phyloP scores from a whole-genome alignment of 2,888 invertebrate species.

The Oegoconia quadripuncta region DNA sequence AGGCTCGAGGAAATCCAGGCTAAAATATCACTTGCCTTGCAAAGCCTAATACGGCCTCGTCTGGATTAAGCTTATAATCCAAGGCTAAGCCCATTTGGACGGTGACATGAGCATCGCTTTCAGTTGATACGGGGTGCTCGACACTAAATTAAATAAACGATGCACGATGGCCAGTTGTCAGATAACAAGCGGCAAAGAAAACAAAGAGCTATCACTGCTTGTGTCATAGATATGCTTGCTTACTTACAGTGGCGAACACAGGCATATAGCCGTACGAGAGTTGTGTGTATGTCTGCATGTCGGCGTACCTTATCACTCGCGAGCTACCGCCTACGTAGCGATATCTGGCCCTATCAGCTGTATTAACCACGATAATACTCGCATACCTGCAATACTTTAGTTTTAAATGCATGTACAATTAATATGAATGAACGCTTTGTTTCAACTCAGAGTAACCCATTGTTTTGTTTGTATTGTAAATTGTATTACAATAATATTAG shows the following conservation, averaged over 20 bases:
- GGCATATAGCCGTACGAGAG: conserved; percentile 11
- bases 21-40: no score
- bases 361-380: conserved; percentile 51
- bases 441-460: conserved; percentile 4
- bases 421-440: conserved; percentile 40
- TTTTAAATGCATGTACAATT: conserved; percentile 21
- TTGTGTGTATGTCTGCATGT: conserved; percentile 17
- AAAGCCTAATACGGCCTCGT: no score
- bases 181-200: conserved; percentile 57
- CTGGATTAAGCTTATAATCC: no score
- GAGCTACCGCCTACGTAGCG: conserved; percentile 49
- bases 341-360: conserved; percentile 54
- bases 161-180: conserved; percentile 35
- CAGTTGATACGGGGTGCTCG: no score
- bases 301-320: conserved; percentile 29
- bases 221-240: conserved; percentile 39
- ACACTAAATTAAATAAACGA: conserved; percentile 50
- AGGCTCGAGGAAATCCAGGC: no score
- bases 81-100: no score
- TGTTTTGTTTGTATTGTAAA: no score
- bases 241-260: conserved; percentile 21
- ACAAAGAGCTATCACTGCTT: conserved; percentile 56
- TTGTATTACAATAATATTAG: conserved; percentile 13
- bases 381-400: conserved; percentile 51
- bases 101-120: no score